phyloP scores from a whole-genome alignment of 2,797 vertebrate species.

The Aplochiton taeniatus region DNA sequence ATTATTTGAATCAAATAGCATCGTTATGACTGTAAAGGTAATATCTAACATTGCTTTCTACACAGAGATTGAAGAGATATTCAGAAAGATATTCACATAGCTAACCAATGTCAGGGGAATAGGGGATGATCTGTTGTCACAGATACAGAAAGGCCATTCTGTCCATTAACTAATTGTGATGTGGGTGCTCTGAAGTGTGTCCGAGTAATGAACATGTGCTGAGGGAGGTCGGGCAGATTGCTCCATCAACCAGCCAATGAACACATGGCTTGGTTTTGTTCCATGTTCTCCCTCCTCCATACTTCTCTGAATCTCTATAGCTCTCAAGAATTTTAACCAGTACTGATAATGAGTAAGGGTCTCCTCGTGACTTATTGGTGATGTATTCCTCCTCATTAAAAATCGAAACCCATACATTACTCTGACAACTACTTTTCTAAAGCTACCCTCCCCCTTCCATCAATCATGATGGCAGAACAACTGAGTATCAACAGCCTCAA shows the following conservation, averaged over 20 bases:
- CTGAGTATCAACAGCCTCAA: conserved; percentile 32
- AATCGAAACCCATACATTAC: conserved; percentile 35
- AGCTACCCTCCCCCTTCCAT: conserved; percentile 23
- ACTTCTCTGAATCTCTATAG: too few relatives aligned
- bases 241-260: conserved; percentile 56
- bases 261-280: conserved; percentile 43
- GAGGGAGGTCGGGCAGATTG: conserved; percentile 54
- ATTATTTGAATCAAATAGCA: not conserved
- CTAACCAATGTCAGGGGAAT: conserved; percentile 14
- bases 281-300: conserved; percentile 23
- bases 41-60: too few relatives aligned
- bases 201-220: conserved; percentile 67
- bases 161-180: conserved; percentile 57
- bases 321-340: conserved; percentile 18
- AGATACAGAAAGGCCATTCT: conserved; percentile 47
- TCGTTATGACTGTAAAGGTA: not conserved
- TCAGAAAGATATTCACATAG: too few relatives aligned
- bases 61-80: too few relatives aligned
- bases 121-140: conserved; percentile 23
- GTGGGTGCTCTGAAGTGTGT: conserved; percentile 56
- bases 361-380: conserved; percentile 24
- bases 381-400: not conserved
- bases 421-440: conserved; percentile 21
- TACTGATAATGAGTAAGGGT: conserved; percentile 17
- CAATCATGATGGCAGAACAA: conserved; percentile 48